Evolutionary conservation across 1,140 invertebrate species (phyloP), one percentile per base, ranked within the genome.

Genomic region (Chionoecetes opilio): DNA sequence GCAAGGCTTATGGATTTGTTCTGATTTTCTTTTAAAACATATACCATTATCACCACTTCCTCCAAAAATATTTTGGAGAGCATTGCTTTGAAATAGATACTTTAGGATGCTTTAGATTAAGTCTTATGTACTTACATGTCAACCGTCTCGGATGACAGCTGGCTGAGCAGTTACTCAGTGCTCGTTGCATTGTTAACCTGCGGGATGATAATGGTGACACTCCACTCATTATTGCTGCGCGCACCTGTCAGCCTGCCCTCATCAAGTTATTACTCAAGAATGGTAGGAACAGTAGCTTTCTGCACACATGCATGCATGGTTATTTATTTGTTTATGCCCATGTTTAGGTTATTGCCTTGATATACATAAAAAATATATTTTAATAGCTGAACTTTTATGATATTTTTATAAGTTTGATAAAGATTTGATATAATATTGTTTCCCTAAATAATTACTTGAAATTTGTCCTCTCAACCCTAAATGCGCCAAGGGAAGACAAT

Each of bases 141-240:
- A n/a, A n/a, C n/a, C n/a, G 2, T 75, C 63, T 93, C 38, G 87
- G 26, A n/a, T 41, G 63, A 32, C 97, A 97, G 53, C 97, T 98
- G 96, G 97, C 97, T 0, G 96, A 97, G 95, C 95, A 97, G 34
- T 96, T 98, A 9, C 95, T 98, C 26, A 96, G 97, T 92, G 97
- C 97, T 35, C 97, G 97, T 3, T 97, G 97, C 34, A 97, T 97
- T 95, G 96, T 97, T 21, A 98, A 97, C 96, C 96, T 97, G 3
- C 97, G 97, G 1, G 97, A 98, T 96, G 96, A 97, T 37, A 97
- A 97, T 92, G 98, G 98, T 17, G 97, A 97, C 87, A 98, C 98
- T 0, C 97, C 98, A 8, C 97, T 98, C 8, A 97, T 98, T 96
- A 96, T 97, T n/a, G 98, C 98, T 41, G 97, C 97, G 92, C 97